A percentile compares a stretch with the other conserved stretches of the same genome.
phyloP scores from a whole-genome alignment of 2,888 invertebrate genomes.

The Thecocarcelia acutangulata region DNA sequence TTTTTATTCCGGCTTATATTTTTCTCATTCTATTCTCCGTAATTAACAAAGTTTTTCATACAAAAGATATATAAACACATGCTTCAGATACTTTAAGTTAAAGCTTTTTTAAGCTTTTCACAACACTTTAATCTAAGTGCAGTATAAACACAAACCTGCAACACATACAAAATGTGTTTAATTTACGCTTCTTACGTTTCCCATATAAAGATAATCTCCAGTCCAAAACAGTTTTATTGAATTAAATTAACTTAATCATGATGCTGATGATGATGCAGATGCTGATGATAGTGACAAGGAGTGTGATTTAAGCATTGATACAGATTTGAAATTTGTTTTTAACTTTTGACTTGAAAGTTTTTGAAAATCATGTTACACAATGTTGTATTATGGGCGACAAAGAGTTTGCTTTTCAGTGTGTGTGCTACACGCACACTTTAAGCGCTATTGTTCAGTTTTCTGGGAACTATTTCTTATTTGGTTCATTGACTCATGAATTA shows the following conservation, averaged over 20 bases:
- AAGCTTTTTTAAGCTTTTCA: neutral
- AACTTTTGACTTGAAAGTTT: constrained; percentile 25
- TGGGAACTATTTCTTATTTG: neutral
- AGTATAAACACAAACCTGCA: neutral
- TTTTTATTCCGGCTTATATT: neutral
- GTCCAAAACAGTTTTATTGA: constrained; percentile 37
- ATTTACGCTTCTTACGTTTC: neutral
- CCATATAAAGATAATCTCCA: constrained; percentile 24
- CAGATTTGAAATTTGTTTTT: constrained; percentile 15
- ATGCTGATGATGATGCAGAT: constrained; percentile 22
- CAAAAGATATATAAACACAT: neutral
- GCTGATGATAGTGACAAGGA: constrained; percentile 16
- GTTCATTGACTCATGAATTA: constrained; percentile 47
- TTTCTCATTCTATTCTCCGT: neutral
- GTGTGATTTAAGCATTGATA: constrained; percentile 48
- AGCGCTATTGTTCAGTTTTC: neutral
- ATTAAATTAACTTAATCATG: constrained; percentile 63
- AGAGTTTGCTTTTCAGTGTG: neutral
- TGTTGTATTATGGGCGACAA: neutral
- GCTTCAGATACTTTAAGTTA: neutral
- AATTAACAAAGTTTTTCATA: constrained; percentile 1
- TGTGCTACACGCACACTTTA: neutral
- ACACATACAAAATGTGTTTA: constrained; percentile 13
- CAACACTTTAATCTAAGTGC: neutral
- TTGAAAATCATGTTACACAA: constrained; percentile 3